Evolutionary conservation across 1,140 invertebrate species (phyloP).

Genomic region (Magallana angulata): DNA sequence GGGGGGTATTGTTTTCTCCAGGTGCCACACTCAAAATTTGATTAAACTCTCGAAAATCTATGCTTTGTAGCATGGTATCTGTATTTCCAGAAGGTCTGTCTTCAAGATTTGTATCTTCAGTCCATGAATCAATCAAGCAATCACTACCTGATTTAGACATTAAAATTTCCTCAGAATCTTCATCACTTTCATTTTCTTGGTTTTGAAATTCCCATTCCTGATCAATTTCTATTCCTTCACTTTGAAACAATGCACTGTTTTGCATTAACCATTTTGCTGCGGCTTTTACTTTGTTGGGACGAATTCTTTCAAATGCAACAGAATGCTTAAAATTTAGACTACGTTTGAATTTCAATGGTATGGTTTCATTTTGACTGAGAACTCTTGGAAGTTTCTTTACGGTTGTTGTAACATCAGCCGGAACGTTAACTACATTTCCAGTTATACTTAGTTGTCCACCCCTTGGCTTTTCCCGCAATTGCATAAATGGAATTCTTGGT

Average conservation of each 20-base stretch:
- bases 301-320: constrained; percentile 37
- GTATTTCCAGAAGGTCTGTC: constrained; percentile 39
- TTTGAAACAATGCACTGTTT: constrained; percentile 44
- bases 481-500: constrained; percentile 61
- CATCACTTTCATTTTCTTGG: neutral
- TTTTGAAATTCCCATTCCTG: constrained; percentile 33
- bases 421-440: constrained; percentile 61
- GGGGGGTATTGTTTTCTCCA: constrained; percentile 50
- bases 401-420: constrained; percentile 47
- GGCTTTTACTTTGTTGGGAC: constrained; percentile 37
- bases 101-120: neutral
- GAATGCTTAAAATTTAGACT: constrained; percentile 40
- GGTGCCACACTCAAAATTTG: constrained; percentile 31
- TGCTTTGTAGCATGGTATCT: constrained; percentile 3
- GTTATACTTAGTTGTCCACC: constrained; percentile 43
- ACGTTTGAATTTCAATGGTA: constrained; percentile 45
- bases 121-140: neutral
- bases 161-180: neutral
- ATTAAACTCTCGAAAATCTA: constrained; percentile 10
- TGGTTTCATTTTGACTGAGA: constrained; percentile 1
- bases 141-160: neutral
- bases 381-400: constrained; percentile 45
- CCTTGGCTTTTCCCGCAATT: constrained; percentile 52
- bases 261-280: constrained; percentile 46
- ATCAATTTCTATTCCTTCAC: constrained; percentile 36